Evolutionary conservation across 1,140 invertebrate genomes (phyloP).

Genomic region (Dreissena polymorpha): DNA sequence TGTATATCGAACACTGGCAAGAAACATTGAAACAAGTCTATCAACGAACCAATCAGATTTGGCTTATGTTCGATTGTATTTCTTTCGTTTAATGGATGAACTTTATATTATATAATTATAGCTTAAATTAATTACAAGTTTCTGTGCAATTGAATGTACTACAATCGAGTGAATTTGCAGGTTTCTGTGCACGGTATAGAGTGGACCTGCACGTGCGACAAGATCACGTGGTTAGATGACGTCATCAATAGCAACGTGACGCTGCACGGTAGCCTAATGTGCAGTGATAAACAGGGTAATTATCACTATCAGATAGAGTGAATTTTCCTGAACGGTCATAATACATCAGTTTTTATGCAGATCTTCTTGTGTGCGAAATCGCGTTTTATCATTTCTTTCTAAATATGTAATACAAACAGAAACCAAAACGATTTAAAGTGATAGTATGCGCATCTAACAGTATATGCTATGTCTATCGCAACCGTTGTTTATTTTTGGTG

Average conservation of each 20-base stretch:
- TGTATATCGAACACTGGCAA: background rate
- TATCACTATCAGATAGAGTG: background rate
- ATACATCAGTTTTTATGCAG: background rate
- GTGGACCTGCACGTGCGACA: constrained; percentile 37
- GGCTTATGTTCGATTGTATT: constrained; percentile 1
- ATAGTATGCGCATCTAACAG: no score
- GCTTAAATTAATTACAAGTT: background rate
- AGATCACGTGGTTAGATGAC: background rate
- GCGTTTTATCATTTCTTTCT: background rate
- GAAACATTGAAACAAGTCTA: background rate
- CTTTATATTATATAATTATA: background rate
- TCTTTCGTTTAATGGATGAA: background rate
- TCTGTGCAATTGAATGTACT: background rate
- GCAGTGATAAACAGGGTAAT: constrained; percentile 18
- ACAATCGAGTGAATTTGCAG: background rate
- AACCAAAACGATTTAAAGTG: background rate
- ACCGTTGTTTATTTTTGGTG: no score
- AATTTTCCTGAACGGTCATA: background rate
- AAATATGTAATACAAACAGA: background rate
- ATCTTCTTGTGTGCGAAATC: background rate
- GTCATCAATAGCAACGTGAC: background rate
- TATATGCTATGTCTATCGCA: no score
- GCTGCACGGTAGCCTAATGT: background rate
- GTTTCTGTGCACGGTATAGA: constrained; percentile 10
- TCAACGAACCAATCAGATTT: background rate